Base-by-base conservation (phyloP, 2,888 invertebrate genomes). In the Drosophila tripunctata region DNA sequence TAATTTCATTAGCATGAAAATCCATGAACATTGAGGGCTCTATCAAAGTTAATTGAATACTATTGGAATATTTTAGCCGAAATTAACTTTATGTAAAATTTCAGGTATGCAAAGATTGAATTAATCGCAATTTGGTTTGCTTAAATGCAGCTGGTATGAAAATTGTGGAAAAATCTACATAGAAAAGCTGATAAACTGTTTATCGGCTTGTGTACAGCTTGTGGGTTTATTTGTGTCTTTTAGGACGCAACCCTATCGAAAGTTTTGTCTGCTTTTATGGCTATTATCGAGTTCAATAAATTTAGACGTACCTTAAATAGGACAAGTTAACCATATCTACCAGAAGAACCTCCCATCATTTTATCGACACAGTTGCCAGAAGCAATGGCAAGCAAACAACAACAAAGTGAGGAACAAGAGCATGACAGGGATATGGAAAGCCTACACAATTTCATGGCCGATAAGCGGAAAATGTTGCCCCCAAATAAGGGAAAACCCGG, bases 391-490 rank as follows among this genome's bases (percentile, higher is more conserved):
- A 45, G 35, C 7, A 38, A 57, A 33, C 12, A 68, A n/a, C 55
- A 67, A 54, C 55, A 52, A 54, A 14, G 31, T n/a, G 7, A 38
- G 50, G n/a, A 30, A 33, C 27, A 15, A 27, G 12, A 30, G 19
- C 8, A 36, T 22, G 40, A 15, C 15, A 24, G 12, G 60, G 56
- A 60, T 56, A 60, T 35, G 60, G 8, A 57, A 52, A 47, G 61
- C 75, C 70, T 65, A 57, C 55, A 56, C 54, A 64, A 61, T 72
- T 67, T 67, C 58, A 43, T 60, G 56, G 51, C 61, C 55, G 75
- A 78, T 72, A 77, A 66, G 78, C 58, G 60, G 45, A 27, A 68
- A 75, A 68, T 51, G 44, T 51, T 56, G 38, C 55, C n/a, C 61
- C 50, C 17, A 66, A 62, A 54, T 27, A 35, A 44, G 14, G 45